Base-by-base conservation (phyloP, 2,888 invertebrate species). In the Hemicrepidius hirtus region DNA sequence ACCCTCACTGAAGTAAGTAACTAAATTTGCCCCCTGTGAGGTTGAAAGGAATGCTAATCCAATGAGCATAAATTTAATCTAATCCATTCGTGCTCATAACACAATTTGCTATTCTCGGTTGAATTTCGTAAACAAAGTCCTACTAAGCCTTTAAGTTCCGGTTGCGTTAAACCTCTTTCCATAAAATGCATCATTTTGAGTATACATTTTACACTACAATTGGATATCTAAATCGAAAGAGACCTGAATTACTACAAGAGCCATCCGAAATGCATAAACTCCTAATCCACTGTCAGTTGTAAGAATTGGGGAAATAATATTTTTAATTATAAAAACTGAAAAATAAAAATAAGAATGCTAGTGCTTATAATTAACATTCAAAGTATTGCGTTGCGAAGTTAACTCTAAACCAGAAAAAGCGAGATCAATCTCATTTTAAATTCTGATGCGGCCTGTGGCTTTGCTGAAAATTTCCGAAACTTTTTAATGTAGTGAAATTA, bases 391-490 rank as follows among this genome's bases (percentile, higher is more conserved):
- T 20, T 24, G 20, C 55, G n/a, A 65, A 65, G 10, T 18, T 16
- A 18, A 50, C 28, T 50, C 28, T 18, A 12, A 62, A 44, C 44
- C 24, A 24, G 63, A 64, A 13, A 64, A 35, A 64, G 20, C 46
- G 32, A 53, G 65, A 55, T 41, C 65, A 46, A 53, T 65, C 55
- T 65, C 55, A 65, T 65, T 65, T 65, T 41, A 65, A 65, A 65
- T 65, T 65, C 65, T 53, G 46, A 65, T 65, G 55, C 55, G 57
- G 60, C 24, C 24, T 28, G 57, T 28, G 37, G 57, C 62, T 64
- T 64, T 64, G 50, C 35, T 50, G 64, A 50, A 64, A 64, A 64
- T 64, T 32, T 64, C 50, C 37, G 16, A 37, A 62, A 49, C 35
- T 5, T 64, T 37, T 64, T 64, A 60, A 60, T 60, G 60, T 44